A percentile compares a stretch with the other conserved stretches of the same genome.
phyloP scores from a whole-genome alignment of 35 echinoderm and acorn worm species.

The Lytechinus pictus region DNA sequence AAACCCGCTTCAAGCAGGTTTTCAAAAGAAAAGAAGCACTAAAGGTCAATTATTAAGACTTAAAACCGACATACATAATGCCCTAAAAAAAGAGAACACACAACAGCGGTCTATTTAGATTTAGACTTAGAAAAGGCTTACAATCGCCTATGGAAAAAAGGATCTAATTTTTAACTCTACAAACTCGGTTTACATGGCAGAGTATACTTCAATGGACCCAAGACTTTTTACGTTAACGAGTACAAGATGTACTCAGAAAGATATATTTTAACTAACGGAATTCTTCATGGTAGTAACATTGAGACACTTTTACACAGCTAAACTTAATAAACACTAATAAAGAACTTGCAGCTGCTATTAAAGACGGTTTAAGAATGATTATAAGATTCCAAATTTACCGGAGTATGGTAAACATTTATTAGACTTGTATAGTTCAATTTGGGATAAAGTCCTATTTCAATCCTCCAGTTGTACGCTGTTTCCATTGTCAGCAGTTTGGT shows the following conservation, averaged over 20 bases:
- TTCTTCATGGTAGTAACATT: conserved; percentile 38
- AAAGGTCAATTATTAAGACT: conserved; percentile 35
- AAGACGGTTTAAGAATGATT: too few species aligned
- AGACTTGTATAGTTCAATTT: too few species aligned
- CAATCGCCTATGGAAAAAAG: conserved; percentile 39
- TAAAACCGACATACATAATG: conserved; percentile 21
- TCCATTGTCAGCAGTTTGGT: too few species aligned
- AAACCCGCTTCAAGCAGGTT: conserved; percentile 28
- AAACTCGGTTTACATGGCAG: conserved; percentile 35
- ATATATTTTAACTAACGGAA: background rate
- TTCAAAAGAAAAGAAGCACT: conserved; percentile 24
- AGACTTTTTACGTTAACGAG: background rate
- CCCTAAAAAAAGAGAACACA: background rate
- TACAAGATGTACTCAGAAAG: background rate
- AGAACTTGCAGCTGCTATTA: too few species aligned
- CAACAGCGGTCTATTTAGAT: conserved; percentile 34
- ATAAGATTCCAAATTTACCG: too few species aligned
- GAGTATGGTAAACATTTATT: too few species aligned
- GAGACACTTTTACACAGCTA: too few species aligned
- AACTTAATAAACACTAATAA: too few species aligned
- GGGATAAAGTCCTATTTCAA: too few species aligned
- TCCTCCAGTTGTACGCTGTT: too few species aligned
- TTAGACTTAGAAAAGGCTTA: too few species aligned
- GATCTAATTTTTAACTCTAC: conserved; percentile 21
- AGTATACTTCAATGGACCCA: conserved; percentile 30